Evolutionary conservation across 2,797 vertebrate genomes (phyloP), one percentile per base, ranked within the genome.

Genomic region (Falco concolor): DNA sequence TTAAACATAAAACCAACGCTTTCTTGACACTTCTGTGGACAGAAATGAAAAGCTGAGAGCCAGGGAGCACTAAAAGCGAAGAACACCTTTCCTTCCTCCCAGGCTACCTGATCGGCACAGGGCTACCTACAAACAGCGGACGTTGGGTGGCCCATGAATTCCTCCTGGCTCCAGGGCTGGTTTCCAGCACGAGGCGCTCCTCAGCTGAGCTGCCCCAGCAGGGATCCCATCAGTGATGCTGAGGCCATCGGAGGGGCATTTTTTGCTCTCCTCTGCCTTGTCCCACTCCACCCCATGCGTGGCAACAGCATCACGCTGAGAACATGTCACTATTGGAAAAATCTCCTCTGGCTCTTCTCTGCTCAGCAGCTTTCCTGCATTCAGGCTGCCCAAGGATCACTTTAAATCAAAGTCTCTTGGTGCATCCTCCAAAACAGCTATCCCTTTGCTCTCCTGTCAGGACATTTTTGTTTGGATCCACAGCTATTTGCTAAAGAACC

Each of bases 21-120:
- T 85, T 78, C 87, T n/a, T 56, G 56, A 78, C 92, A 72, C 93
- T 86, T 87, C 15, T 72, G 45, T 34, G 30, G 40, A 45, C n/a
- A 34, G 70, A n/a, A 6, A 52, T 18, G 65, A 64, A 92, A 86
- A 91, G 65, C 65, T 14, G 9, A 59, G 56, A 89, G 64, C 60
- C 74, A 28, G 12, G 70, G 57, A 87, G 61, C 22, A 10, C 75
- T 86, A 83, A 84, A 95, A 94, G 45, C 93, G 38, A 40, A 90
- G 61, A 94, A 73, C 67, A 78, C 83, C 84, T 59, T 88, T 70
- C 75, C 84, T 92, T 94, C 86, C 84, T 93, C 54, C 34, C 36
- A 15, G 21, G 40, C 24, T 76, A 73, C 75, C 54, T 61, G n/a
- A 88, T 44, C 13, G 3, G 50, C 72, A 52, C 42, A 82, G 5